A percentile compares a stretch with the other conserved stretches of the same genome.
These are phyloP conservation scores for Acrossocheilus fasciatus DNA, from an alignment of 2,797 vertebrate species.

Conservation along the genomic window DNA sequence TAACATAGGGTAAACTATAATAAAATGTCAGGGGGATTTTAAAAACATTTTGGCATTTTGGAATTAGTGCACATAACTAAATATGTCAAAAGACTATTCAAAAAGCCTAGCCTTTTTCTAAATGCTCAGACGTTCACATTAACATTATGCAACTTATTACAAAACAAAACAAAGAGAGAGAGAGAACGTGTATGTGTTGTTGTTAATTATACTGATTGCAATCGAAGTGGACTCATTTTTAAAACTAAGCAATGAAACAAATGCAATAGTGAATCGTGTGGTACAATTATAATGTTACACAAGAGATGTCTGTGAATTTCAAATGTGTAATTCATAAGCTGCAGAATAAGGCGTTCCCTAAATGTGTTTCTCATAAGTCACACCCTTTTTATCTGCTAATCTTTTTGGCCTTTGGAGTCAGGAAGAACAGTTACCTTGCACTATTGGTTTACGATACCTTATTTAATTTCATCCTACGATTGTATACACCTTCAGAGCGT, in stretches of 20 bases:
- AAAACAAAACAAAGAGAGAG: too few species aligned
- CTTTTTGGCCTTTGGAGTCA: slow-evolving; percentile 16
- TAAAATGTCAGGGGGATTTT: not conserved
- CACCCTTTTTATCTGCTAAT: not conserved
- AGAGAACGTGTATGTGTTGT: not conserved
- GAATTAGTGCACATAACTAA: not conserved
- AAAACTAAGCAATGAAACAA: not conserved
- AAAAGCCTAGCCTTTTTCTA: not conserved
- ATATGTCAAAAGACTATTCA: not conserved
- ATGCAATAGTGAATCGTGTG: not conserved
- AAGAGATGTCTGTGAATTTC: not conserved
- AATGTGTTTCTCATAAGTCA: not conserved
- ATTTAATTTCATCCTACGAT: not conserved
- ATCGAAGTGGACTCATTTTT: not conserved
- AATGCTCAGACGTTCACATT: not conserved
- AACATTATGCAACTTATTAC: not conserved
- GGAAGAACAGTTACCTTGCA: not conserved
- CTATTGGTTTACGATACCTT: not conserved
- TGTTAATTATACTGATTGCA: not conserved
- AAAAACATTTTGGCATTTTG: not conserved
- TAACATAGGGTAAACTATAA: not conserved
- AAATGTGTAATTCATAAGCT: not conserved
- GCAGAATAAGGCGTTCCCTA: slow-evolving; percentile 6
- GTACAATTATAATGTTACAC: not conserved
- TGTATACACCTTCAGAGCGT: not conserved